Evolutionary conservation across 2,888 invertebrate genomes (phyloP), one percentile per base, ranked within the genome.

Genomic region (Pachydiplax longipennis): DNA sequence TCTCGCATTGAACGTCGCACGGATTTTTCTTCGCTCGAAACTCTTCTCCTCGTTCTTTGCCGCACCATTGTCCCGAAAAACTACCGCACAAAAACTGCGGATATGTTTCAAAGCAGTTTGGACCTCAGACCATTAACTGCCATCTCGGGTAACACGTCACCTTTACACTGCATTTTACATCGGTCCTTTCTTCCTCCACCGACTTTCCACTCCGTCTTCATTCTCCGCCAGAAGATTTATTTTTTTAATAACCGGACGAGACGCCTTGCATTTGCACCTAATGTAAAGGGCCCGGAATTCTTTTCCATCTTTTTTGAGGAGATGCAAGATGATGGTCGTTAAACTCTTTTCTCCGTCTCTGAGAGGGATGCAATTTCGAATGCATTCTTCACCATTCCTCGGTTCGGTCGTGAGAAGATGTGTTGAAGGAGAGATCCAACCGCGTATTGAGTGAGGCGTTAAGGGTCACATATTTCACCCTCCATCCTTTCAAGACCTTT

Each of bases 251-350:
- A 25, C 58, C 58, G 53, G 58, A 58, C 83, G 31, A 53, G 82
- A 53, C 25, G 82, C 87, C 37, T n/a, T 87, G 58, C 87, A 87
- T 65, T 87, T 65, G 37, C 87, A 87, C 61, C 87, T 61, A 31
- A 65, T 65, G 61, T 37, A 87, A 87, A 87, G 40, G 61, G 87
- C 3, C 31, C 31, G 82, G 53, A 15, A 8, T 65, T 22, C 44
- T 25, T 80, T 18, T 8, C 10, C 25, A 4, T 5, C 13, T 48
- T n/a, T 53, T 31, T 25, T 31, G 25, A 31, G 25, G 0, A 13
- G 58, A 83, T 58, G 83, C 35, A 48, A 58, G 31, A 58, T 87
- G 87, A 15, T 8, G 53, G 87, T 87, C 61, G 61, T 87, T 37
- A 87, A 87, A 87, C 61, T 40, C 61, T n/a, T 53, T 13, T 5